Evolutionary conservation across 2,888 invertebrate genomes (phyloP).

Genomic region (Ryuthela nishihirai): DNA sequence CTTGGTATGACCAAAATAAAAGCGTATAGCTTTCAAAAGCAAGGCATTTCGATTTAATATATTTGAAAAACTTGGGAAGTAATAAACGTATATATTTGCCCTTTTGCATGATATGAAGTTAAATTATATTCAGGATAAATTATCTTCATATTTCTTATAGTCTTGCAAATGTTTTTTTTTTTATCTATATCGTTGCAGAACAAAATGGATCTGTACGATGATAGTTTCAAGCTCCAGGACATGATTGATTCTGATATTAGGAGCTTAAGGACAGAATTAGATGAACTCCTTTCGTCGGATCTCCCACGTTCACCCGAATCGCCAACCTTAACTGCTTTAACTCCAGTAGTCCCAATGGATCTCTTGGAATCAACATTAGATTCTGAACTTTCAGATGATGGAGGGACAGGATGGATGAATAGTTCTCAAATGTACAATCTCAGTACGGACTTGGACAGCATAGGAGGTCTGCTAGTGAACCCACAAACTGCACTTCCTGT

Average conservation of each 20-base stretch:
- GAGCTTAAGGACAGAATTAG: conserved; percentile 68
- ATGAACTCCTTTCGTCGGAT: conserved; percentile 63
- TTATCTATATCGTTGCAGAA: background rate
- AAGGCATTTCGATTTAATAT: too few species aligned
- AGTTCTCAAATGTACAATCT: conserved; percentile 17
- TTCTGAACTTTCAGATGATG: conserved; percentile 17
- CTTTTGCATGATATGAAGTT: too few species aligned
- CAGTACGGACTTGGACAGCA: conserved; percentile 25
- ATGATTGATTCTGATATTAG: conserved; percentile 82
- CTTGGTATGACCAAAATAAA: too few species aligned
- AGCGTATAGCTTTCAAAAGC: too few species aligned
- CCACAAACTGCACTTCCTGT: conserved; percentile 40
- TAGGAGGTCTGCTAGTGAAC: conserved; percentile 32
- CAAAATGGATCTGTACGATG: conserved; percentile 33
- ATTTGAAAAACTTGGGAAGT: too few species aligned
- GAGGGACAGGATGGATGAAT: conserved; percentile 10
- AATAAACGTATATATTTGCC: too few species aligned
- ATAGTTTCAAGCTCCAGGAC: conserved; percentile 63
- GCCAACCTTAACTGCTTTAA: background rate
- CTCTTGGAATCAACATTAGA: conserved; percentile 11
- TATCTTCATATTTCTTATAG: background rate
- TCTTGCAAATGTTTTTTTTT: background rate
- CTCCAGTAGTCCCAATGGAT: conserved; percentile 6
- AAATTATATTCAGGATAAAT: background rate
- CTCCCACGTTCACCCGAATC: conserved; percentile 8